Percentiles rank a stretch among this genome's conserved stretches.
Evolutionary conservation across 1,140 invertebrate genomes (phyloP).

Genomic region (Bradynema listronoti): DNA sequence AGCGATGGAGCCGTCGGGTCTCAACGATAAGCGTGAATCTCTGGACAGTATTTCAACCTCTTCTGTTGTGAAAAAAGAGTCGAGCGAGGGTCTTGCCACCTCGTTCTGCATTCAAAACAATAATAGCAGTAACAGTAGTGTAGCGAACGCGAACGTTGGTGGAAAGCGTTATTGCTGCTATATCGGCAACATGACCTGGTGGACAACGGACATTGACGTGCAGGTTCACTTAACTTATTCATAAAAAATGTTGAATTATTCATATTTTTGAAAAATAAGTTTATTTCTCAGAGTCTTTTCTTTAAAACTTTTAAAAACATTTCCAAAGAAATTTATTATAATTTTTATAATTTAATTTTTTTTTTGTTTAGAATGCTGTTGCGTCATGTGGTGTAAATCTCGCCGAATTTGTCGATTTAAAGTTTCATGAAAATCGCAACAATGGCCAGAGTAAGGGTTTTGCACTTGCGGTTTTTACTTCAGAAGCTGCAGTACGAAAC

Average conservation of each 20-base stretch:
- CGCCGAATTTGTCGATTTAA: constrained; percentile 95
- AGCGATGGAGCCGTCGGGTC: constrained; percentile 47
- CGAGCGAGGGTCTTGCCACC: not conserved
- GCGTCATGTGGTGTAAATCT: constrained; percentile 72
- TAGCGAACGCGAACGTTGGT: not conserved
- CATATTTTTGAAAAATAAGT: no score
- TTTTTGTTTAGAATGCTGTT: no score
- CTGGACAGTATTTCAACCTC: constrained; percentile 12
- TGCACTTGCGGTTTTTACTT: constrained; percentile 81
- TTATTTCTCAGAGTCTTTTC: no score
- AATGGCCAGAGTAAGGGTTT: constrained; percentile 98
- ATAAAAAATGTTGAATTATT: no score
- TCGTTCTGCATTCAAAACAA: constrained; percentile 2
- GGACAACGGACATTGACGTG: constrained; percentile 53
- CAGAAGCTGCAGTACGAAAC: constrained; percentile 78
- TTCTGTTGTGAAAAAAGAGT: not conserved
- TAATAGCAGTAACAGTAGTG: not conserved
- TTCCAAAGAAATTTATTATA: not conserved
- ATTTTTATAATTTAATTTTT: not conserved
- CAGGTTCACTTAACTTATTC: no score
- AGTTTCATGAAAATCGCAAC: constrained; percentile 97
- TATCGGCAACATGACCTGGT: constrained; percentile 56
- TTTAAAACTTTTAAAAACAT: no score
- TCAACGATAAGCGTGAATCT: constrained; percentile 18
- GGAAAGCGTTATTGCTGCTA: constrained; percentile 53